phyloP scores from a whole-genome alignment of 2,888 invertebrate species.

The Cylloceria caligata region DNA sequence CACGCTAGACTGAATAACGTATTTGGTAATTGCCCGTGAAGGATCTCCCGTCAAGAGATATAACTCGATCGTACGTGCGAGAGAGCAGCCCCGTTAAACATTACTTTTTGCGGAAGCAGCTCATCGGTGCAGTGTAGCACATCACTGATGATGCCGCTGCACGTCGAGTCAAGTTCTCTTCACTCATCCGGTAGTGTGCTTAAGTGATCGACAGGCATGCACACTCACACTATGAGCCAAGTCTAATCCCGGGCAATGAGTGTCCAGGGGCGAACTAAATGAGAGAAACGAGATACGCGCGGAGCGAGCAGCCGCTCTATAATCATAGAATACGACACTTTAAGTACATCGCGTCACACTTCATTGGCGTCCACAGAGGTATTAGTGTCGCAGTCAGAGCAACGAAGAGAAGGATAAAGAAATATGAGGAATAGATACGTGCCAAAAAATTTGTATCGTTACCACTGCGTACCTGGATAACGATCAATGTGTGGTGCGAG shows the following conservation, averaged over 20 bases:
- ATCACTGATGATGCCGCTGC: conserved; percentile 52
- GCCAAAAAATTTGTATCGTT: neutral
- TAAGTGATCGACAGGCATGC: conserved; percentile 63
- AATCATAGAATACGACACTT: conserved; percentile 65
- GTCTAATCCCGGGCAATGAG: conserved; percentile 64
- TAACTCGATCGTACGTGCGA: conserved; percentile 39
- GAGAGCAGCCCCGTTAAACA: conserved; percentile 34
- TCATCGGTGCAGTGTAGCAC: conserved; percentile 39
- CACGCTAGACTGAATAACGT: conserved; percentile 48
- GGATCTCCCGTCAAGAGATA: conserved; percentile 45
- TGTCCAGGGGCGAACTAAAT: conserved; percentile 64
- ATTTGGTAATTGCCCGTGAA: conserved; percentile 62
- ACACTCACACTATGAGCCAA: conserved; percentile 38
- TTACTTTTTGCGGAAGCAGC: conserved; percentile 46
- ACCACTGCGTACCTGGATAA: too few species aligned
- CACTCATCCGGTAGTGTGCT: conserved; percentile 54
- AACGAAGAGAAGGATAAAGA: conserved; percentile 30
- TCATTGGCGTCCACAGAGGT: conserved; percentile 54
- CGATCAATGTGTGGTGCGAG: neutral
- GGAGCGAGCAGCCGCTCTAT: conserved; percentile 30
- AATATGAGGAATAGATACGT: neutral
- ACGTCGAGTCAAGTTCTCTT: conserved; percentile 53
- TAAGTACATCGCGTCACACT: conserved; percentile 65
- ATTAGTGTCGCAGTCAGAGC: conserved; percentile 60
- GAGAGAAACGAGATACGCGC: conserved; percentile 58